phyloP scores from a whole-genome alignment of 2,888 invertebrate genomes.

The Salpingus planirostris region DNA sequence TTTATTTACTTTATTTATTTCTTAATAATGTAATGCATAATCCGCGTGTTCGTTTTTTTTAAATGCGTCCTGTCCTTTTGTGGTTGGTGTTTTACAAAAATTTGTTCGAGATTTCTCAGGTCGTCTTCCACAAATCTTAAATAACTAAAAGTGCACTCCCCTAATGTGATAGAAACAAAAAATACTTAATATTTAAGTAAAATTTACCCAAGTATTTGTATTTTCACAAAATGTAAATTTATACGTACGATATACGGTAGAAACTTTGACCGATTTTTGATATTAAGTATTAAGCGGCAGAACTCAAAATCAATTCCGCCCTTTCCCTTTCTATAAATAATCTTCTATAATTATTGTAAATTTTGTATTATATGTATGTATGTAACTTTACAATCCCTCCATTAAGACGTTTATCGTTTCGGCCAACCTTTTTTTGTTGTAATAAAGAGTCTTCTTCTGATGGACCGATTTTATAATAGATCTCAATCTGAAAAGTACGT shows the following conservation, averaged over 20 bases:
- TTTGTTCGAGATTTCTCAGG: conserved; percentile 14
- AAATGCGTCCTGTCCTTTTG: no score
- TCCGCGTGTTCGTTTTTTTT: no score
- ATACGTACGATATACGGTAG: conserved; percentile 7
- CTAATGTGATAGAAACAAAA: conserved; percentile 36
- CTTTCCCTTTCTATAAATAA: no score
- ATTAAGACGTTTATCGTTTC: conserved; percentile 21
- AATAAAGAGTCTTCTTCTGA: conserved; percentile 10
- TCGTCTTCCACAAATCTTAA: conserved; percentile 13
- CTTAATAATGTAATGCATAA: conserved; percentile 3
- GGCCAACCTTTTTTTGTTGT: conserved; percentile 11
- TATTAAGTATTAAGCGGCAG: conserved; percentile 7
- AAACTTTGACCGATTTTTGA: conserved; percentile 18
- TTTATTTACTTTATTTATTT: no score
- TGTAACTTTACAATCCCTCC: no score
- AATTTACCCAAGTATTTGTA: conserved; percentile 29
- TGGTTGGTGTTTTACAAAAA: conserved; percentile 9
- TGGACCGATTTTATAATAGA: conserved; percentile 22
- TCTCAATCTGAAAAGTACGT: conserved; percentile 25
- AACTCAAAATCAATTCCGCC: no score
- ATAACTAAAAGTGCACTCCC: conserved; percentile 20
- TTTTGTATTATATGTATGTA: no score
- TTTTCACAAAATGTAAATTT: conserved; percentile 28
- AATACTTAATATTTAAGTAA: conserved; percentile 41
- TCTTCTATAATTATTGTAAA: no score